phyloP scores from a whole-genome alignment of 2,113 vertebrate genomes.

The Tragelaphus buxtoni region DNA sequence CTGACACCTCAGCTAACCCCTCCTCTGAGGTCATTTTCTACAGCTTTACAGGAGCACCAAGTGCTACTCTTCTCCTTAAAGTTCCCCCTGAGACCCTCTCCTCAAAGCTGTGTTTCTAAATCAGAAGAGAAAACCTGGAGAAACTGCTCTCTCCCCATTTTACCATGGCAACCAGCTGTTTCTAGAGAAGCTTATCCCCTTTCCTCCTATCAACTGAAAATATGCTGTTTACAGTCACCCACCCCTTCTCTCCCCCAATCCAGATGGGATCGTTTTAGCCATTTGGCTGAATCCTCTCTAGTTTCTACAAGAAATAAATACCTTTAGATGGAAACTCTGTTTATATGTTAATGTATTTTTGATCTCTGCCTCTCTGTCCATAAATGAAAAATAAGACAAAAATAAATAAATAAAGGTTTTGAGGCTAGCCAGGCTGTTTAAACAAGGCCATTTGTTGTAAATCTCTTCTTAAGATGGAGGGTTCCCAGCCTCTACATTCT shows the following conservation, averaged over 20 bases:
- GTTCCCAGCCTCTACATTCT: background rate
- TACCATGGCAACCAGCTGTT: slow-evolving; percentile 45
- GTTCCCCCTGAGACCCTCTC: background rate
- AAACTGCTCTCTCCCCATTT: slow-evolving; percentile 14
- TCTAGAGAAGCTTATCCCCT: background rate
- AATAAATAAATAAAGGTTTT: background rate
- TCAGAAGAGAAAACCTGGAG: background rate
- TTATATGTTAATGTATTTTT: slow-evolving; percentile 1
- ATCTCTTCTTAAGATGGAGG: background rate
- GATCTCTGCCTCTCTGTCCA: background rate
- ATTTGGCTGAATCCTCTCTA: background rate
- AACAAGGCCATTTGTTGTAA: background rate
- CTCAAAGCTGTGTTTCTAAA: background rate
- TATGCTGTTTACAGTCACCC: background rate
- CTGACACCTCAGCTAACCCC: background rate
- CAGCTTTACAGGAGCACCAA: background rate
- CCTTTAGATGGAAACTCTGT: background rate
- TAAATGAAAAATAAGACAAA: background rate
- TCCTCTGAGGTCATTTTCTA: background rate
- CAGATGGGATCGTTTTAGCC: background rate
- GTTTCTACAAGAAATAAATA: slow-evolving; percentile 10
- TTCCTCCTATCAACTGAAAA: background rate
- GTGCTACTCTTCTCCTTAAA: background rate
- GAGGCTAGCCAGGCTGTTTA: background rate
- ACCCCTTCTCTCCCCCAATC: fast-evolving